Evolutionary conservation across 2,113 vertebrate species (phyloP), one percentile per base, ranked within the genome.

Genomic region (Nibea albiflora): DNA sequence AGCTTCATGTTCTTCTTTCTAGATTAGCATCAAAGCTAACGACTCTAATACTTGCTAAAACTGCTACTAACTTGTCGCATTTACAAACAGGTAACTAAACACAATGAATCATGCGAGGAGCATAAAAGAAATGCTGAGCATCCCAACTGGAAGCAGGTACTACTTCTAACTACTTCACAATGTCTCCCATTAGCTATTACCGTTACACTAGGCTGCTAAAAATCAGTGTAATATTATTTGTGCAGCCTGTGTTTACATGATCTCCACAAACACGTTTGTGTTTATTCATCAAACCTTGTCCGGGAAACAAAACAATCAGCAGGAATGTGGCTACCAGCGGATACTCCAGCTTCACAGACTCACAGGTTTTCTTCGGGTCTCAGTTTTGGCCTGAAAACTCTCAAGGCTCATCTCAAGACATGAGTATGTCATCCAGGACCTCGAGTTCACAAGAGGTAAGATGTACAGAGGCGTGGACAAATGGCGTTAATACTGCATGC

Each of bases 351-450:
- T 85, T 96, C 81, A 96, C 96, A 5, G 97, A 99, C 64, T 97
- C 97, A 9, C 97, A 99, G 93, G 90, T 96, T 81, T 95, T 97
- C 78, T 96, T 96, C 52, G 95, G 97, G 73, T 98, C 97, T 63
- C 97, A 99, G 90, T 95, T 97, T 90, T 97, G 95, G 94, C 94
- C 68, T 0, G 97, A 99, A 58, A 96, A 94, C 10, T 94, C 92
- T 69, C 97, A 97, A 84, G 84, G 62, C 0, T 57, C 90, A 42
- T 95, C 92, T 22, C 93, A 95, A 16, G 93, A 95, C 0, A 87
- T 95, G 90, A 96, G 96, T 72, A 84, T 94, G 76, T 94, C 94
- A 50, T 88, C 71, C 73, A 96, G 91, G 90, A 93, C 86, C 46
- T 96, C 94, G 78, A 96, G 92, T 91, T 96, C 97, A 84, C 94